Evolutionary conservation across 2,888 invertebrate species (phyloP), one percentile per base, ranked within the genome.

Genomic region (Ramazzottius varieornatus): DNA sequence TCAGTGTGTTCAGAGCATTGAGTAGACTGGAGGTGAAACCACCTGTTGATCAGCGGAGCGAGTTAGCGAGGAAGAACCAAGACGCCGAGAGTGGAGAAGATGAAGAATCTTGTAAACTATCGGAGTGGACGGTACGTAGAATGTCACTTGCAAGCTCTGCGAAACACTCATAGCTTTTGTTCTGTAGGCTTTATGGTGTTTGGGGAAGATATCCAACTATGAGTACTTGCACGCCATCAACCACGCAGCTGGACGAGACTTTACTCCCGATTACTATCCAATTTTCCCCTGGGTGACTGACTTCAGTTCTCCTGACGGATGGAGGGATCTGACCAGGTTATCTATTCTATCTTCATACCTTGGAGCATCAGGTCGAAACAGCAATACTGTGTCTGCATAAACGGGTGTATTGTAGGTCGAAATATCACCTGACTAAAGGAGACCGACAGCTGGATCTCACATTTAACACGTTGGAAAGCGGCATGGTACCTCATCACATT

Each of bases 271-370:
- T 72, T 86, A 90, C 72, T 92, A 98, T 75, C 88, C 90, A 70
- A 87, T 96, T 68, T 84, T 96, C 74, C 96, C 96, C 0, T 98
- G 96, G 96, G 88, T 98, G 0, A 88, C 87, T 33, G 92, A 98
- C 78, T 93, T 96, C 74, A 79, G 84, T 20, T 83, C 84, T 0
- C 82, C 85, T 70, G 85, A 84, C 75, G 81, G 84, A 67, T 90
- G 88, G 86, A 81, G 96, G 32, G 93, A 94, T 75, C 79, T 98
- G 64, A 85, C 85, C 46, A 88, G 87, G n/a, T n/a, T n/a, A n/a
- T n/a, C n/a, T n/a, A n/a, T n/a, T n/a, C n/a, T n/a, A n/a, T n/a
- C n/a, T n/a, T n/a, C n/a, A n/a, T n/a, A n/a, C n/a, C n/a, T n/a
- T n/a, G n/a, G n/a, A n/a, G n/a, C n/a, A n/a, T n/a, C n/a, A n/a